These are phyloP conservation scores for Athene cunicularia DNA, from an alignment of 2,113 vertebrate genomes.

Conservation along the genomic window DNA sequence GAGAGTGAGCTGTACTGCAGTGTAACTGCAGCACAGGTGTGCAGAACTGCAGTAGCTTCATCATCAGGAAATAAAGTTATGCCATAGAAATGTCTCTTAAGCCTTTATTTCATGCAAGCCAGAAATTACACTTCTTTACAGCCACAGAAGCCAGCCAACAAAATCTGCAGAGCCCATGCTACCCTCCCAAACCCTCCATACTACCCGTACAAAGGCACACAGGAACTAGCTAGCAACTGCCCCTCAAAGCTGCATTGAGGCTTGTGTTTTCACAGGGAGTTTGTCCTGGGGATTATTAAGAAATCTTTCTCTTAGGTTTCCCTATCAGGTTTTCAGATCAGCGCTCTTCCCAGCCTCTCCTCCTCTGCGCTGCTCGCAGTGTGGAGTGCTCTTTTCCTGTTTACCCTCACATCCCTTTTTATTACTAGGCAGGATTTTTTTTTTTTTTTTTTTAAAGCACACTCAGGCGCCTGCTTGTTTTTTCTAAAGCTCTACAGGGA, in stretches of 20 bases:
- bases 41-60: background rate
- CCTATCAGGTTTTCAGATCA: constrained; percentile 34
- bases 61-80: background rate
- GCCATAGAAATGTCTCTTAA: background rate
- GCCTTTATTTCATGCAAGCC: background rate
- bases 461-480: constrained; percentile 63
- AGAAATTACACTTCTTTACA: background rate
- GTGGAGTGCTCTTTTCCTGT: constrained; percentile 74
- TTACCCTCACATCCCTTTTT: constrained; percentile 58
- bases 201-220: background rate
- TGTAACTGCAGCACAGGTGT: background rate
- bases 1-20: background rate
- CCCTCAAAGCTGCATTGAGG: background rate
- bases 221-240: background rate
- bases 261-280: background rate
- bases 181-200: background rate
- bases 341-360: constrained; percentile 14
- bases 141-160: background rate
- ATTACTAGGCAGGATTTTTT: constrained; percentile 38
- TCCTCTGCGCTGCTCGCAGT: constrained; percentile 18
- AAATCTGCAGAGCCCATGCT: background rate
- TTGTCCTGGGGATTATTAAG: background rate
- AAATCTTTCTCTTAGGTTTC: background rate
- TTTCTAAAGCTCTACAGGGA: constrained; percentile 72
- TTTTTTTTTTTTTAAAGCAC: constrained; percentile 38